Evolutionary conservation across 2,888 invertebrate species (phyloP), one percentile per base, ranked within the genome.

Genomic region (Rhagophthalmus giganteus): DNA sequence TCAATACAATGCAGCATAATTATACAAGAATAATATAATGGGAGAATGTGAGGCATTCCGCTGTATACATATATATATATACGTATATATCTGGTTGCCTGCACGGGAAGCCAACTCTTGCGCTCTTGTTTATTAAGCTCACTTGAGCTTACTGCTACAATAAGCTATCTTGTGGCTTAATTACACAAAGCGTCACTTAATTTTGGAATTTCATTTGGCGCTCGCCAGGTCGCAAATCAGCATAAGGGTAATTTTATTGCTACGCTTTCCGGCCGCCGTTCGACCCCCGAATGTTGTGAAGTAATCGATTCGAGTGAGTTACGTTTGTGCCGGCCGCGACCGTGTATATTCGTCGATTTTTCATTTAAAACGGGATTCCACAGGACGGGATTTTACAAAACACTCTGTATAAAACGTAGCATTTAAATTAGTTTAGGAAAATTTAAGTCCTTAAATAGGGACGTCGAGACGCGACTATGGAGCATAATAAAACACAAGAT

Each of bases 191-290:
- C 69, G 67, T 67, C 67, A 67, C 72, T 73, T 72, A 72, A 74
- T 75, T 74, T 54, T 70, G 74, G 72, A 76, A 76, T 76, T 76
- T 75, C 74, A 75, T 75, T 74, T 74, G 69, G 65, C 59, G 65
- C 65, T 63, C 62, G 63, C 63, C 66, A 65, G 66, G 67, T 74
- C 71, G 71, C 73, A 73, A 74, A 73, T 73, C 73, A 73, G 70
- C 68, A 67, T 66, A 67, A 66, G 69, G 70, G 71, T 64, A 70
- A 72, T 71, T 70, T 69, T 40, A 39, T 37, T 27, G 24, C 28
- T 15, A 37, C 33, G 27, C 9, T 26, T 13, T 34, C 24, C 25
- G 16, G 34, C 34, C 27, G 44, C 7, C 7, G 20, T 20, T 3
- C 20, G n/a, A n/a, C n/a, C n/a, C n/a, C n/a, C n/a, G n/a, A n/a